Percentiles rank a stretch among this genome's conserved stretches.
These are phyloP conservation scores for Drosophila repleta DNA, from an alignment of 1,140 invertebrate genomes.

Conservation along the genomic window DNA sequence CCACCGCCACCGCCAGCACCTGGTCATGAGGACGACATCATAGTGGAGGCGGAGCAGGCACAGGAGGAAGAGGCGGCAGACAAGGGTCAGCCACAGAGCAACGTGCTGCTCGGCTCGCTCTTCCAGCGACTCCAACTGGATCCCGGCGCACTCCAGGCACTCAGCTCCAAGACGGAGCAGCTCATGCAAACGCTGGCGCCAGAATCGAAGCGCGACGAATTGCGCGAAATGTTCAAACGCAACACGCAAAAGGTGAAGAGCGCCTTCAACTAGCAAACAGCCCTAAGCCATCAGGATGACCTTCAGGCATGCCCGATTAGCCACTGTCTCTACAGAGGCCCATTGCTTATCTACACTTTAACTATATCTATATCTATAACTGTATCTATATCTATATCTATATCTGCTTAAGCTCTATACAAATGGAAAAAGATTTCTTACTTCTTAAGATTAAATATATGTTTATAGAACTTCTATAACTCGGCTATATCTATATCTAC, in stretches of 20 bases:
- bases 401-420: too few relatives aligned
- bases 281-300: not conserved
- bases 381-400: too few relatives aligned
- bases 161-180: slow-evolving; percentile 60
- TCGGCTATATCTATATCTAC: too few relatives aligned
- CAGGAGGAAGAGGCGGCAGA: not conserved
- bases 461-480: too few relatives aligned
- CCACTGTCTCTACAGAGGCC: not conserved
- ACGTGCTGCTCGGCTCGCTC: slow-evolving; percentile 25
- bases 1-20: not conserved
- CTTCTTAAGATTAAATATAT: too few relatives aligned
- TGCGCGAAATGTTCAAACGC: slow-evolving; percentile 59
- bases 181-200: slow-evolving; percentile 53
- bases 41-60: not conserved
- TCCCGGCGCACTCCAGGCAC: slow-evolving; percentile 32
- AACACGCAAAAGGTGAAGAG: slow-evolving; percentile 65
- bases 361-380: too few relatives aligned
- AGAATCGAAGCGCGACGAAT: slow-evolving; percentile 50
- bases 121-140: slow-evolving; percentile 55
- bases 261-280: slow-evolving; percentile 53
- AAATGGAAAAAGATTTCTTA: too few relatives aligned
- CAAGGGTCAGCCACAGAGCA: not conserved
- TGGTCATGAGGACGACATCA: not conserved
- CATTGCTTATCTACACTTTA: too few relatives aligned
- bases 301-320: slow-evolving; percentile 2